Conservation (phyloP, 2,888 invertebrate genomes). For the Dastarcus helophoroides region DNA sequence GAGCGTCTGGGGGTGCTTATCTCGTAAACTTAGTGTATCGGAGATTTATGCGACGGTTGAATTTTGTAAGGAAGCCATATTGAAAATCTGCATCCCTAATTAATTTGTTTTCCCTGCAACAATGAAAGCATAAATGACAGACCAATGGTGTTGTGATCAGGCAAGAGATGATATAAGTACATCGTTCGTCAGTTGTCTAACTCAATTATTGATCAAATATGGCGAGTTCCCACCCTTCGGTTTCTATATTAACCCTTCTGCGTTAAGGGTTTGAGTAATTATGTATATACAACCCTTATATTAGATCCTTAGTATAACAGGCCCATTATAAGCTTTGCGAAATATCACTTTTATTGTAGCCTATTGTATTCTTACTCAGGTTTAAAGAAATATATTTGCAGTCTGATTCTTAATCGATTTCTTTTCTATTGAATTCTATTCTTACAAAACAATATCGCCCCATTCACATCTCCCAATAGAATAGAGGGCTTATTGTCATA, state of each 20-base stretch:
- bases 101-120: no score
- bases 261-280: conserved; percentile 37
- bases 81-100: no score
- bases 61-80: no score
- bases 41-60: no score
- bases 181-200: conserved; percentile 38
- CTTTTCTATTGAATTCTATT: neutral
- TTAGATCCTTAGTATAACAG: conserved; percentile 35
- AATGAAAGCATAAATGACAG: conserved; percentile 6
- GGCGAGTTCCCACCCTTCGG: conserved; percentile 37
- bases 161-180: conserved; percentile 31
- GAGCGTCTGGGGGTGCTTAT: no score
- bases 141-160: conserved; percentile 14
- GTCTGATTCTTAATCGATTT: no score
- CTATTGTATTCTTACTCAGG: no score
- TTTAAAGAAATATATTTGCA: no score
- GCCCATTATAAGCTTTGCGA: conserved; percentile 32
- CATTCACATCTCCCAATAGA: no score
- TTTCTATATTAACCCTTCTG: conserved; percentile 38
- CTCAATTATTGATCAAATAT: conserved; percentile 42
- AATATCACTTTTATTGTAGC: conserved; percentile 12
- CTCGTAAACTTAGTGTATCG: no score
- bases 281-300: conserved; percentile 31
- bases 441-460: no score
- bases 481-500: no score